A percentile compares a stretch with the other conserved stretches of the same genome.
phyloP scores from a whole-genome alignment of 2,797 vertebrate species.

The Enteromius treurensis region DNA sequence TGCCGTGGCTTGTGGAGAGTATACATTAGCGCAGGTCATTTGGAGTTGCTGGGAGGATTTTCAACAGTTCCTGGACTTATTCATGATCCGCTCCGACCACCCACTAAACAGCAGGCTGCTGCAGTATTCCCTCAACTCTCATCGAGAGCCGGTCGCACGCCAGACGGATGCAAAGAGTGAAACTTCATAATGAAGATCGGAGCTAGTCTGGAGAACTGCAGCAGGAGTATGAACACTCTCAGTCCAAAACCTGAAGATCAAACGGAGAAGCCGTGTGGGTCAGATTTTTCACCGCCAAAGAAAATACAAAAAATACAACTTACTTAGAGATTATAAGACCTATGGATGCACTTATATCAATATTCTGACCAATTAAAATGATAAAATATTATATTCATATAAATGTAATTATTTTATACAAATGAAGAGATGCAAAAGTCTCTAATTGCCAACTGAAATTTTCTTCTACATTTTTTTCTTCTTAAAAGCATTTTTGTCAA shows the following conservation, averaged over 20 bases:
- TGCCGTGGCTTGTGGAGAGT: slow-evolving; percentile 64
- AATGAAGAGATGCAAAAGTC: too few species aligned
- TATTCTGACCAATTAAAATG: not conserved
- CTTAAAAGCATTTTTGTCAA: too few species aligned
- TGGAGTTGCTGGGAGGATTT: slow-evolving; percentile 62
- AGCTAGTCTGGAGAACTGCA: slow-evolving; percentile 5
- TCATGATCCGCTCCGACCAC: slow-evolving; percentile 21
- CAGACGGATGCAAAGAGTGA: not conserved
- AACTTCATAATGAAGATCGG: not conserved
- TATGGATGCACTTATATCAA: not conserved
- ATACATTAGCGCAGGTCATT: slow-evolving; percentile 66
- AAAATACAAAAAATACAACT: not conserved
- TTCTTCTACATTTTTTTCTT: too few species aligned
- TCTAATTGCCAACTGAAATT: too few species aligned
- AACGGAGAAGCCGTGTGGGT: too few species aligned
- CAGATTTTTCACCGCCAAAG: not conserved
- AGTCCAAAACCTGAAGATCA: not conserved
- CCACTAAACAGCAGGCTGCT: slow-evolving; percentile 29
- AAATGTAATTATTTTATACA: not conserved
- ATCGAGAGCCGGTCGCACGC: not conserved
- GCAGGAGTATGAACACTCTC: not conserved
- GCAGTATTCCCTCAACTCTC: slow-evolving; percentile 14
- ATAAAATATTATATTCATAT: not conserved
- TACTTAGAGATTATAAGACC: not conserved
- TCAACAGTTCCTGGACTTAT: slow-evolving; percentile 25